Conservation (phyloP, 1,140 invertebrate species). For the Tribolium madens region DNA sequence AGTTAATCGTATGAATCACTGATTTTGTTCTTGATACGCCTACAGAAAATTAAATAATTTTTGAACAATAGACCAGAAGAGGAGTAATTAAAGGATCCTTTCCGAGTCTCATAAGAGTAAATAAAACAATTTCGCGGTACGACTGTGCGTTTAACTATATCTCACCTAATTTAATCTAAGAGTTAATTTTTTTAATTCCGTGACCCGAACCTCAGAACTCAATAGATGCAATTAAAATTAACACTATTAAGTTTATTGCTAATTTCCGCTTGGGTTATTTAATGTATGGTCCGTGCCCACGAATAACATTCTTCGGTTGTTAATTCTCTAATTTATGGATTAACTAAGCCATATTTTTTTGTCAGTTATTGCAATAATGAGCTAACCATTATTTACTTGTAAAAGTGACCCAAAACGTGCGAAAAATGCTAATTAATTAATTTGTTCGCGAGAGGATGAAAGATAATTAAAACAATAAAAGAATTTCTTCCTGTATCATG, state of each 20-base stretch:
- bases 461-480: conserved; percentile 3
- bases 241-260: conserved; percentile 14
- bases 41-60: background rate
- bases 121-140: conserved; percentile 22
- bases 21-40: background rate
- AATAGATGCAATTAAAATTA: conserved; percentile 29
- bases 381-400: background rate
- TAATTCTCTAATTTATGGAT: background rate
- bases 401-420: conserved; percentile 11
- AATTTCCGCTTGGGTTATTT: conserved; percentile 29
- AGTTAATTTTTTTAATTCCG: conserved; percentile 13
- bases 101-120: background rate
- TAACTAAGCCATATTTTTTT: background rate
- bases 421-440: conserved; percentile 9
- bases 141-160: conserved; percentile 4
- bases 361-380: background rate
- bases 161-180: background rate
- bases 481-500: conserved; percentile 14
- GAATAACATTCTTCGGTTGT: background rate
- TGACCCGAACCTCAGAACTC: conserved; percentile 14
- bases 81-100: background rate
- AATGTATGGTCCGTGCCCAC: conserved; percentile 3
- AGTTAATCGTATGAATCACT: background rate
- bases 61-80: too few relatives aligned
- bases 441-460: background rate